Base-by-base conservation (phyloP, 2,797 vertebrate species). In the Oryzias sinensis region DNA sequence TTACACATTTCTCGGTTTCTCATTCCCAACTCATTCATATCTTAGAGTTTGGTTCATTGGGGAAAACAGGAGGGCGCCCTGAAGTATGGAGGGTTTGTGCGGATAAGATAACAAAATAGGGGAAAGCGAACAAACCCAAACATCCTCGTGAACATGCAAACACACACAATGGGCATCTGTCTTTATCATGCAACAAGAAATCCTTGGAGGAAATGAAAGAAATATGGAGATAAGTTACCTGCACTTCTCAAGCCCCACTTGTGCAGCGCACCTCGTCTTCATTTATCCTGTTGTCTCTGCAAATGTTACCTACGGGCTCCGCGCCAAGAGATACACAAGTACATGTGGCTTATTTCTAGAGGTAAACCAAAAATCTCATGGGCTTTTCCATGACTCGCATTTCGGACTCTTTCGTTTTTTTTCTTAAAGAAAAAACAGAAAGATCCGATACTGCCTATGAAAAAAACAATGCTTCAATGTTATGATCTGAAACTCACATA, bases 101-200 rank as follows among this genome's bases (percentile, higher is more conserved):
- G 77, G 84, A 87, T 80, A 79, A 79, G 70, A 76, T 72, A 62
- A 22, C 16, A n/a, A 49, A 29, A 25, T 42, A 24, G 5, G 18
- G 42, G 4, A 9, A 14, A 22, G 43, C 37, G 43, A 72, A 51
- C 45, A 44, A 48, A 45, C 54, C 22, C 40, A 64, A 50, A 74
- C 50, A 59, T 56, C 57, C 46, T 61, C 42, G 67, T 25, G 43
- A 27, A 58, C 45, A 57, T 40, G 59, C 55, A 43, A 59, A 56
- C 44, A 57, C 52, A 71, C 42, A 52, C 33, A 37, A 41, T 59
- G 68, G 48, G 55, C 54, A 66, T 74, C 65, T 24, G 46, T 75
- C 63, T 74, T 71, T 60, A 56, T 67, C 52, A 52, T 58, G 46
- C 56, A 69, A 58, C 15, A 59, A 40, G 49, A 66, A 59, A 59